A percentile compares a stretch with the other conserved stretches of the same genome.
phyloP scores from a whole-genome alignment of 2,888 invertebrate genomes.

The Volucella bombylans region DNA sequence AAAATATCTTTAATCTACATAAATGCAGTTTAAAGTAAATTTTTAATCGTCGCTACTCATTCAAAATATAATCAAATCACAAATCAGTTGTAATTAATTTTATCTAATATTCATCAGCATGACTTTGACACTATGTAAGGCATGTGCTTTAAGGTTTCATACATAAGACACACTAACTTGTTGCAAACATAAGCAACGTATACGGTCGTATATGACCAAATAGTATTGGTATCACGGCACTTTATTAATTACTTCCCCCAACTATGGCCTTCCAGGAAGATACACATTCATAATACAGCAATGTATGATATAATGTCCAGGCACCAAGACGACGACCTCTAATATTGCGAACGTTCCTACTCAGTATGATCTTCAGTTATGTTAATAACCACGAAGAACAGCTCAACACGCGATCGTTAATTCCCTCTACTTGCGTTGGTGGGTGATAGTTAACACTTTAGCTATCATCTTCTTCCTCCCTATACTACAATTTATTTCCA shows the following conservation, averaged over 20 bases:
- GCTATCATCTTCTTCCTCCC: slow-evolving; percentile 48
- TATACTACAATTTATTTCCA: not conserved
- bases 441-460: slow-evolving; percentile 49
- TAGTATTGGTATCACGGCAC: not conserved
- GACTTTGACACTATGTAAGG: not conserved
- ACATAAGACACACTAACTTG: slow-evolving; percentile 4
- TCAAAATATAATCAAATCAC: too few species aligned
- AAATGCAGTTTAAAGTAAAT: too few species aligned
- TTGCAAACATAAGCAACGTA: slow-evolving; percentile 15
- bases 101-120: not conserved
- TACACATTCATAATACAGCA: slow-evolving; percentile 27
- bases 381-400: slow-evolving; percentile 49
- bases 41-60: too few species aligned
- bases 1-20: too few species aligned
- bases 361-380: slow-evolving; percentile 49
- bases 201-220: not conserved
- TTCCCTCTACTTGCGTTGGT: slow-evolving; percentile 33
- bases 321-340: slow-evolving; percentile 56
- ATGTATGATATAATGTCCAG: slow-evolving; percentile 61
- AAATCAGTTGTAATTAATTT: not conserved
- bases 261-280: slow-evolving; percentile 54
- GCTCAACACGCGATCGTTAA: slow-evolving; percentile 61
- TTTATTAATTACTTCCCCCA: slow-evolving; percentile 38
- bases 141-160: not conserved
- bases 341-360: slow-evolving; percentile 33